Percentiles rank a stretch among this genome's conserved stretches.
These are phyloP conservation scores for Rambutsinella grinnellia DNA, from an alignment of 2,888 invertebrate genomes.

Conservation along the genomic window DNA sequence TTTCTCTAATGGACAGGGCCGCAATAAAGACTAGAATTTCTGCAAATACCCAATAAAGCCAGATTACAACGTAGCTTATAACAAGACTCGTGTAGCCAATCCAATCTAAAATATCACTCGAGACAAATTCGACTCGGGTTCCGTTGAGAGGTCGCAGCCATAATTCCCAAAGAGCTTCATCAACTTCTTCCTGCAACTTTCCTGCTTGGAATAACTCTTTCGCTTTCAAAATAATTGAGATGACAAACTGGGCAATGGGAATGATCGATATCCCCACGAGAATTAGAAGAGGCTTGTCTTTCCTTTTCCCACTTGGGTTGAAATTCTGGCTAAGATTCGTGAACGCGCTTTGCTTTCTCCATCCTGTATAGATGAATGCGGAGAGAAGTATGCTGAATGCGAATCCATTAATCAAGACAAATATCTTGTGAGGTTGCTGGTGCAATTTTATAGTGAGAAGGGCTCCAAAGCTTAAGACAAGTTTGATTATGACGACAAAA, in stretches of 20 bases:
- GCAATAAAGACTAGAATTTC: constrained; percentile 18
- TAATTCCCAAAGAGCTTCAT: too few relatives aligned
- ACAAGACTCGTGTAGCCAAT: too few relatives aligned
- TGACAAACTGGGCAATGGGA: too few relatives aligned
- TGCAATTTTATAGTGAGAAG: neutral
- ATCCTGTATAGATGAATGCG: neutral
- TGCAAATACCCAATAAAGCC: neutral
- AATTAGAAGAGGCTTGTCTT: neutral
- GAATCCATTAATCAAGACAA: neutral
- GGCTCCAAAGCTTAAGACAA: neutral
- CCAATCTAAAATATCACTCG: too few relatives aligned
- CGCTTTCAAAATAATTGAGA: too few relatives aligned
- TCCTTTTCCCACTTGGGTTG: neutral
- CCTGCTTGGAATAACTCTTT: too few relatives aligned
- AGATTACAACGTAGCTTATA: too few relatives aligned
- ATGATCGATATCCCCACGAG: neutral
- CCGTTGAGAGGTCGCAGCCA: too few relatives aligned
- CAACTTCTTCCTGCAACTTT: too few relatives aligned
- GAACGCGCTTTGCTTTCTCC: constrained; percentile 4
- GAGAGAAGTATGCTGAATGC: neutral
- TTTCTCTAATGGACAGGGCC: constrained; percentile 16
- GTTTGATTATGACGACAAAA: neutral
- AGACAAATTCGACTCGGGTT: too few relatives aligned
- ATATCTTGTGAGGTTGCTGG: neutral
- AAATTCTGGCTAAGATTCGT: neutral